These are phyloP conservation scores for Polymixis flavicincta DNA, from an alignment of 2,888 invertebrate genomes.

Conservation along the genomic window DNA sequence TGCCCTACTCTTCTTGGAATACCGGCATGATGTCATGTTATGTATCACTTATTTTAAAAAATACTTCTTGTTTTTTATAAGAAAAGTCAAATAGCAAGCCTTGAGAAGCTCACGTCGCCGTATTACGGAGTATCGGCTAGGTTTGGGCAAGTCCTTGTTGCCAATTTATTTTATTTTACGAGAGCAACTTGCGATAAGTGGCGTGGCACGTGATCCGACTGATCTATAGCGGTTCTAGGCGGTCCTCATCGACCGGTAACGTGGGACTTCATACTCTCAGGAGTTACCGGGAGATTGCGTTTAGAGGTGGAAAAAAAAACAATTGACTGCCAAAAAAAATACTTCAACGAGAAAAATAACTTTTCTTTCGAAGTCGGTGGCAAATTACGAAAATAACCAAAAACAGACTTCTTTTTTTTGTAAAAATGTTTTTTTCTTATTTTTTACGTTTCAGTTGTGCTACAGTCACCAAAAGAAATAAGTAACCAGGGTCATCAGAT, in stretches of 20 bases:
- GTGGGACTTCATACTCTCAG: slow-evolving; percentile 45
- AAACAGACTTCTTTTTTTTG: neutral
- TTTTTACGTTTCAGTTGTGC: neutral
- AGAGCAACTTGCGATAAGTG: slow-evolving; percentile 81
- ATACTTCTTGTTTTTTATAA: slow-evolving; percentile 10
- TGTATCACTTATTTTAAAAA: neutral
- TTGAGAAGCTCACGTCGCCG: slow-evolving; percentile 42
- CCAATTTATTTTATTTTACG: slow-evolving; percentile 85
- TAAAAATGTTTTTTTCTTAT: neutral
- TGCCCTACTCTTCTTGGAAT: neutral
- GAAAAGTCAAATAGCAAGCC: slow-evolving; percentile 17
- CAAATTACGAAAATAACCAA: neutral
- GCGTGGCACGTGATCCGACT: slow-evolving; percentile 78
- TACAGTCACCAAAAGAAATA: neutral
- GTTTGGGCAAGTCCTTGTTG: slow-evolving; percentile 67
- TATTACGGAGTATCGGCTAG: slow-evolving; percentile 47
- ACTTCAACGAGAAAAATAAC: neutral
- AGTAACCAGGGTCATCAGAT: too few relatives aligned
- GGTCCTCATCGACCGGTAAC: slow-evolving; percentile 64
- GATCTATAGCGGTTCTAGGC: slow-evolving; percentile 64
- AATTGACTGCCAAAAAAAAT: neutral
- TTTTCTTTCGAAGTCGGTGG: neutral
- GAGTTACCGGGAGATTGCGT: neutral
- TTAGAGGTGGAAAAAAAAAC: neutral
- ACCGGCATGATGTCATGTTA: neutral